phyloP scores from a whole-genome alignment of 2,113 vertebrate species.

The Cepphus grylle region DNA sequence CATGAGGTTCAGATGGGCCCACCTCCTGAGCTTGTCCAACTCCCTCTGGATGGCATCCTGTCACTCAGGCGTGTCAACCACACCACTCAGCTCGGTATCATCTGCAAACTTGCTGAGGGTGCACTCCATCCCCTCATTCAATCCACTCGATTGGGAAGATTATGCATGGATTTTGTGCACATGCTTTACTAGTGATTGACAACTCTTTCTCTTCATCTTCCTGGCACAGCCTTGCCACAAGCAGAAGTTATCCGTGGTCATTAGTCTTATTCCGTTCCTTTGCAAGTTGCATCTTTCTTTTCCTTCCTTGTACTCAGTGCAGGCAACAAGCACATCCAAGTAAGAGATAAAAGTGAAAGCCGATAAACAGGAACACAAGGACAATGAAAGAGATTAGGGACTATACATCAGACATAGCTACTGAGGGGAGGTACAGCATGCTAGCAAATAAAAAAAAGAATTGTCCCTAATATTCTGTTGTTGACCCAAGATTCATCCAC shows the following conservation, averaged over 20 bases:
- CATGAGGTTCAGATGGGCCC: background rate
- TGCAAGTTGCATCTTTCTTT: background rate
- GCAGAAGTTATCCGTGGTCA: background rate
- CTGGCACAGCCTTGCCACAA: background rate
- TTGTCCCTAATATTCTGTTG: background rate
- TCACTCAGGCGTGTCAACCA: background rate
- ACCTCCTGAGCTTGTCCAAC: background rate
- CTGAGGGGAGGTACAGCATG: background rate
- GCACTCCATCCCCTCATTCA: background rate
- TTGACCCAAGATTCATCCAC: background rate
- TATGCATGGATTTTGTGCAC: background rate
- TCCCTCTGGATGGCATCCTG: background rate
- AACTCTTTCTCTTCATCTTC: background rate
- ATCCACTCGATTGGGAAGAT: background rate
- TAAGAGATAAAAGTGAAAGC: constrained; percentile 15
- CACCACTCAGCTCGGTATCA: background rate
- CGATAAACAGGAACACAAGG: background rate
- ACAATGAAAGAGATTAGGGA: background rate
- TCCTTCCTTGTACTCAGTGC: background rate
- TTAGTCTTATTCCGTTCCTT: background rate
- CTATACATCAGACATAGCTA: background rate
- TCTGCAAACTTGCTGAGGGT: background rate
- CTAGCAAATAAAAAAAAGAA: background rate
- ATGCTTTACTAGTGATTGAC: background rate
- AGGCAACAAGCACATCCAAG: background rate